Evolutionary conservation across 2,888 invertebrate genomes (phyloP), one percentile per base, ranked within the genome.

Genomic region (Dasysyrphus tricinctus): DNA sequence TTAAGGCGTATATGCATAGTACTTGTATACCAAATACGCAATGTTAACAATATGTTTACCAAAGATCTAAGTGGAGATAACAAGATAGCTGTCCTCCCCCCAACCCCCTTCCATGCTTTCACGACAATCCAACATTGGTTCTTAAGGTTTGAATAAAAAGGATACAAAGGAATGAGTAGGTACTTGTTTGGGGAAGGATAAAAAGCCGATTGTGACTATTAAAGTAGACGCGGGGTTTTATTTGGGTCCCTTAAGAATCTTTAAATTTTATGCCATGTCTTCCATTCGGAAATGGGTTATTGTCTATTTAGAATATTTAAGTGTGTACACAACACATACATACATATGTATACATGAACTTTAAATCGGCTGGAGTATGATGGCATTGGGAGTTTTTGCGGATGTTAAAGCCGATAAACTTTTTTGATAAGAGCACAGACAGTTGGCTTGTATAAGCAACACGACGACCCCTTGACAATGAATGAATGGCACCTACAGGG

Each of bases 31-130:
- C 54, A 47, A 69, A 34, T 61, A 49, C 12, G 49, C 56, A 78
- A 67, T 76, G 80, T 70, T 70, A 76, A 76, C 81, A 81, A 76
- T 72, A 54, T 73, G 42, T 78, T 67, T 54, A 47, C 44, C 49
- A 69, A 73, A 51, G 73, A 57, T 76, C 69, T 56, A 47, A 59
- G 32, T 39, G 59, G 34, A 73, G 59, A 77, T 67, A 76, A 77
- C 49, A 70, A 24, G 51, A 59, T n/a, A 47, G 14, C 24, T 11
- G 54, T n/a, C n/a, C n/a, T n/a, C n/a, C 3, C 61, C 54, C 34
- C n/a, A 34, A 24, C 14, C 42, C 59, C n/a, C 47, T 8, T n/a
- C n/a, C n/a, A n/a, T n/a, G n/a, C n/a, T n/a, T n/a, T n/a, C n/a
- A n/a, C n/a, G n/a, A n/a, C 34, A 29, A 19, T 4, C 49, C 14